These are phyloP conservation scores for Clistopyga incitator DNA, from an alignment of 2,888 invertebrate species.

Conservation along the genomic window DNA sequence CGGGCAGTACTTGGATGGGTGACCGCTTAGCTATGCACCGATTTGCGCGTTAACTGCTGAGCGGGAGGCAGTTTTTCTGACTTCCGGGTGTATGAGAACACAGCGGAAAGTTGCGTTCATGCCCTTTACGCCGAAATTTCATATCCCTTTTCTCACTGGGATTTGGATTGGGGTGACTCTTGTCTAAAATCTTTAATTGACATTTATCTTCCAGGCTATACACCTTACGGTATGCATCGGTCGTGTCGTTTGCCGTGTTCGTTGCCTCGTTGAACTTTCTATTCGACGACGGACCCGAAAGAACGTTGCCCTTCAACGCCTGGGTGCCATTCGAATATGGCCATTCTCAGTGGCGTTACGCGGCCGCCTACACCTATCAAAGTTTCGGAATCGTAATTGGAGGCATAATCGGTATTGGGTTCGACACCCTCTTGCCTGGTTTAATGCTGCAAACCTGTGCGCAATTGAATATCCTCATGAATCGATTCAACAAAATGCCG, in stretches of 20 bases:
- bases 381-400: conserved; percentile 34
- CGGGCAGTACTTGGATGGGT: too few relatives aligned
- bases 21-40: too few relatives aligned
- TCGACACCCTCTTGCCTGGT: conserved; percentile 69
- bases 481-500: conserved; percentile 65
- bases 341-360: conserved; percentile 56
- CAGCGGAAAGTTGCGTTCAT: too few relatives aligned
- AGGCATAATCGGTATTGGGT: conserved; percentile 61
- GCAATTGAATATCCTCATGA: conserved; percentile 66
- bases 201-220: neutral
- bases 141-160: neutral
- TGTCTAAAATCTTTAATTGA: neutral
- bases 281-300: conserved; percentile 34
- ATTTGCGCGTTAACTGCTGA: too few relatives aligned
- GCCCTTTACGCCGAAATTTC: too few relatives aligned
- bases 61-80: too few relatives aligned
- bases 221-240: neutral
- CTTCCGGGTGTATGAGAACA: too few relatives aligned
- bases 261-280: conserved; percentile 51
- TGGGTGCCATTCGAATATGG: conserved; percentile 69
- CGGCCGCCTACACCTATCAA: conserved; percentile 56
- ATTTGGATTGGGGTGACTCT: neutral
- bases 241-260: neutral
- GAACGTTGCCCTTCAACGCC: conserved; percentile 66
- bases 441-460: conserved; percentile 67